phyloP scores from a whole-genome alignment of 2,888 invertebrate species.

The Boloria euphrosyne region DNA sequence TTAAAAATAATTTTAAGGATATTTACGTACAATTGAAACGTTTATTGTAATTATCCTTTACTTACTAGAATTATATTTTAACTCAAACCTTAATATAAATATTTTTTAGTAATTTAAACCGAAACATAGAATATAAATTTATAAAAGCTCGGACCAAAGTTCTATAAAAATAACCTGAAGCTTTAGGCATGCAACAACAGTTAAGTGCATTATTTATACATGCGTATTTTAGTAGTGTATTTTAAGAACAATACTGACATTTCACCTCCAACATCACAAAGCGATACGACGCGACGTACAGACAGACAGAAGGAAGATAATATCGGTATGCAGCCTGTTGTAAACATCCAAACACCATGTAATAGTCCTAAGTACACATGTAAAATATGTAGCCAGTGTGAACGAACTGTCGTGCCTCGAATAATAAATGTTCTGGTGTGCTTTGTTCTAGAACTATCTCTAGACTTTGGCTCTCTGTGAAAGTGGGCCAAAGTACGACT shows the following conservation, averaged over 20 bases:
- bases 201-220: slow-evolving; percentile 9
- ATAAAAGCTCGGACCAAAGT: too few relatives aligned
- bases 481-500: too few relatives aligned
- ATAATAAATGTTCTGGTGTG: slow-evolving; percentile 3
- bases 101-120: too few relatives aligned
- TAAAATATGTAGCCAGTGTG: slow-evolving; percentile 23
- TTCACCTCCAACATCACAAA: slow-evolving; percentile 13
- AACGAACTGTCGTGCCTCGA: slow-evolving; percentile 25
- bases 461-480: background rate
- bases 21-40: too few relatives aligned
- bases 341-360: slow-evolving; percentile 26
- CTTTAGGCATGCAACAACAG: background rate
- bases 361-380: slow-evolving; percentile 28
- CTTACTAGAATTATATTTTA: too few relatives aligned
- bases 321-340: slow-evolving; percentile 19
- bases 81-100: too few relatives aligned
- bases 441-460: background rate
- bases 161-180: too few relatives aligned
- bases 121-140: too few relatives aligned
- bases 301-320: slow-evolving; percentile 10
- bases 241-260: slow-evolving; percentile 17
- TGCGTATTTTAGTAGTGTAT: slow-evolving; percentile 10
- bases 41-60: too few relatives aligned
- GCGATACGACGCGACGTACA: background rate
- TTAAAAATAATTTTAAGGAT: too few relatives aligned